These are phyloP conservation scores for Charina bottae DNA, from an alignment of 2,113 vertebrate genomes.

Conservation along the genomic window DNA sequence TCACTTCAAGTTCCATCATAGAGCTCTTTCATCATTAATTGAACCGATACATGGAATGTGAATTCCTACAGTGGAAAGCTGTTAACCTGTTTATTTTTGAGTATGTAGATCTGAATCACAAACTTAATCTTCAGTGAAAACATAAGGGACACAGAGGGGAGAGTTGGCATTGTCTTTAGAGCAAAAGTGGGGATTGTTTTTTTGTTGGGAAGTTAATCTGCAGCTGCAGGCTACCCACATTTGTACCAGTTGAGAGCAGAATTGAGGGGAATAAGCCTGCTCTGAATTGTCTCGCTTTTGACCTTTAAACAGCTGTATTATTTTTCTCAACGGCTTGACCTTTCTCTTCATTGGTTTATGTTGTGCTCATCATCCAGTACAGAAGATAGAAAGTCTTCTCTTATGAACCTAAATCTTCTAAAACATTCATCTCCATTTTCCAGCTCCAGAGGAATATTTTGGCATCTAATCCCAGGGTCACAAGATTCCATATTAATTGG, in stretches of 20 bases:
- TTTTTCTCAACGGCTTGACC: neutral
- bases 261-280: neutral
- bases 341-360: neutral
- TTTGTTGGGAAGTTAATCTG: neutral
- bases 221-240: neutral
- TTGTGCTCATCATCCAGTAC: neutral
- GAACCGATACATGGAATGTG: neutral
- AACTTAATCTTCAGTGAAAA: neutral
- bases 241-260: neutral
- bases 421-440: constrained; percentile 8
- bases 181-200: neutral
- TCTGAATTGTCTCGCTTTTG: neutral
- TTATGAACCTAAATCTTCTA: neutral
- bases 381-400: neutral
- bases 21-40: neutral
- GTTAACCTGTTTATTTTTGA: neutral
- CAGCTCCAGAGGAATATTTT: constrained; percentile 86
- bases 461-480: constrained; percentile 86
- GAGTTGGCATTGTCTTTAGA: neutral
- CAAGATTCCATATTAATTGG: constrained; percentile 86
- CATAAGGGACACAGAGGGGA: neutral
- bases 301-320: neutral
- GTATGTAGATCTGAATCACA: constrained; percentile 19
- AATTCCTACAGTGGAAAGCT: neutral
- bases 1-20: neutral